Conservation (phyloP, 1,140 invertebrate species). For the Heliconius nattereri region DNA sequence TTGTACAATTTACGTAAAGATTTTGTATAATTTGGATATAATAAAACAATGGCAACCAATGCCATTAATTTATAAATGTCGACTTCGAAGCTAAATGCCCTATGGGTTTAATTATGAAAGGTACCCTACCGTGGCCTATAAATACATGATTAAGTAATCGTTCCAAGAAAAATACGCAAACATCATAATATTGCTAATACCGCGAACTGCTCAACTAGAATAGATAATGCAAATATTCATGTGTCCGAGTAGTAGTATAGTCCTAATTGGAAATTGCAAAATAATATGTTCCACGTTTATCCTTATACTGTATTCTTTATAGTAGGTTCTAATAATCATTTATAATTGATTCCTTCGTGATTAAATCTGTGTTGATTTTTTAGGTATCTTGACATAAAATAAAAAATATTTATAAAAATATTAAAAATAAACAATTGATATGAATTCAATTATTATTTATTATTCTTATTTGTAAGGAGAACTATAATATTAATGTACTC, state of each 20-base stretch:
- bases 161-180: neutral
- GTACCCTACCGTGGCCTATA: neutral
- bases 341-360: neutral
- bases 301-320: neutral
- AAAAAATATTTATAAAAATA: too few relatives aligned
- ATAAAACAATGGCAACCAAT: too few relatives aligned
- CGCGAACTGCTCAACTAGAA: neutral
- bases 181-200: neutral
- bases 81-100: too few relatives aligned
- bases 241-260: neutral
- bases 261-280: neutral
- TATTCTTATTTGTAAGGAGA: too few relatives aligned
- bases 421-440: too few relatives aligned
- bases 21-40: too few relatives aligned
- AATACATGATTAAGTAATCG: neutral
- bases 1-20: too few relatives aligned
- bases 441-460: too few relatives aligned
- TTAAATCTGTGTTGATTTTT: too few relatives aligned
- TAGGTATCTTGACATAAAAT: too few relatives aligned
- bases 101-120: neutral
- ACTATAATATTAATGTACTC: too few relatives aligned
- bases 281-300: neutral
- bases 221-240: slow-evolving; percentile 9
- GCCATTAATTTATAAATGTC: too few relatives aligned
- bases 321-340: neutral